These are phyloP conservation scores for Streptopelia turtur DNA, from an alignment of 2,797 vertebrate genomes.

Conservation along the genomic window DNA sequence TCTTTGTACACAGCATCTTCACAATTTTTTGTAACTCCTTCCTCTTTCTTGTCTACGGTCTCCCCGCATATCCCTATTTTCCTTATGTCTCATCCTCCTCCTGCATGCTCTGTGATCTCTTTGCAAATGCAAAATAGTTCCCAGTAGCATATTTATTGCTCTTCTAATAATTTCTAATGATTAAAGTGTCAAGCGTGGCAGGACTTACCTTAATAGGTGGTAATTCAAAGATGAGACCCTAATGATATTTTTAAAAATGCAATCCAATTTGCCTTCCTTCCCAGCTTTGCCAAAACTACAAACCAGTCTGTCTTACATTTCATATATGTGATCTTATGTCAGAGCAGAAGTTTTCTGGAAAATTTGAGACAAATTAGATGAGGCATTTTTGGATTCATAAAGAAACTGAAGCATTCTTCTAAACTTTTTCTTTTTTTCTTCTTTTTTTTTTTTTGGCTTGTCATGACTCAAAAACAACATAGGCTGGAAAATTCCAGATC, in stretches of 20 bases:
- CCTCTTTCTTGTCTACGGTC: not conserved
- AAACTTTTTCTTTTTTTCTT: not conserved
- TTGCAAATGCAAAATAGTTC: not conserved
- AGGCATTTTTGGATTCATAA: conserved; percentile 31
- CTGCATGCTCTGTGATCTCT: not conserved
- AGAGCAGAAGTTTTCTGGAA: conserved; percentile 55
- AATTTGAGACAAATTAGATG: conserved; percentile 57
- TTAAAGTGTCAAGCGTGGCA: not conserved
- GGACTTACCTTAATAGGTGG: conserved; percentile 7
- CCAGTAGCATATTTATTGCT: not conserved
- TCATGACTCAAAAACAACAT: conserved; percentile 12
- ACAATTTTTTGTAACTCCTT: conserved; percentile 2
- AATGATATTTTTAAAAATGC: conserved; percentile 13
- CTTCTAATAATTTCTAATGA: not conserved
- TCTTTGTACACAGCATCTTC: not conserved
- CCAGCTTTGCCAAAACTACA: conserved; percentile 13
- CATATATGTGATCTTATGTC: conserved; percentile 53
- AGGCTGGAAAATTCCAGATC: conserved; percentile 35
- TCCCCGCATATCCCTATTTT: conserved; percentile 3
- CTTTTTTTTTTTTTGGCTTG: not conserved
- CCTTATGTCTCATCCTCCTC: not conserved
- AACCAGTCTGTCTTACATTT: conserved; percentile 21
- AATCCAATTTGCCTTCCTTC: not conserved
- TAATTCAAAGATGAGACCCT: conserved; percentile 24
- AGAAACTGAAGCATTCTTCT: conserved; percentile 37